Conservation (phyloP, 2,113 vertebrate genomes). For the Urocynchramus pylzowi region DNA sequence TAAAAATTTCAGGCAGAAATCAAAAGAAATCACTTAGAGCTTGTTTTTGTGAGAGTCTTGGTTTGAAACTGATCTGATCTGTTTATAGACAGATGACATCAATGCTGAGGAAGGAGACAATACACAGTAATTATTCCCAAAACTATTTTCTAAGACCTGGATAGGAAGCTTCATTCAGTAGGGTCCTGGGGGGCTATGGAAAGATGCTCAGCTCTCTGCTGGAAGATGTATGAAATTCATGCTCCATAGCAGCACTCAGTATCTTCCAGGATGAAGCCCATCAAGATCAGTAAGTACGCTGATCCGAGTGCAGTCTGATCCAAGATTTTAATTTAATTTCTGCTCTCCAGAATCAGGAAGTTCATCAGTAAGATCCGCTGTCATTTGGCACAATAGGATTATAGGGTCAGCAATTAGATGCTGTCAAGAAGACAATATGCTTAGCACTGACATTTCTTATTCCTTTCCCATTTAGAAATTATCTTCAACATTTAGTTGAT, state of each 20-base stretch:
- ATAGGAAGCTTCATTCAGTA: neutral
- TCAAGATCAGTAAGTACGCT: constrained; percentile 37
- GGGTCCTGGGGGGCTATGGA: neutral
- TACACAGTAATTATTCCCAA: constrained; percentile 56
- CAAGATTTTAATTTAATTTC: constrained; percentile 71
- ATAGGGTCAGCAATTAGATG: constrained; percentile 68
- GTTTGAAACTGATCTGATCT: constrained; percentile 58
- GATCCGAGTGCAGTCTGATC: constrained; percentile 23
- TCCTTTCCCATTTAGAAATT: constrained; percentile 45
- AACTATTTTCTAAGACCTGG: constrained; percentile 46
- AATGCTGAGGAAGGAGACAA: constrained; percentile 61
- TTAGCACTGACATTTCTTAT: constrained; percentile 53
- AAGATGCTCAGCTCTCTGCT: neutral
- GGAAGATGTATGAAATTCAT: neutral
- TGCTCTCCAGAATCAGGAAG: constrained; percentile 68
- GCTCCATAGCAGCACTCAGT: neutral
- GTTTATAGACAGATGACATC: constrained; percentile 61
- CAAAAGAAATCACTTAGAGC: neutral
- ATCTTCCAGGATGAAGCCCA: neutral
- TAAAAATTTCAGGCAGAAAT: neutral
- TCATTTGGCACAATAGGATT: constrained; percentile 69
- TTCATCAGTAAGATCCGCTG: constrained; percentile 68
- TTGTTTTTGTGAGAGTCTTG: constrained; percentile 50
- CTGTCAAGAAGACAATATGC: constrained; percentile 63
- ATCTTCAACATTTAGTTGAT: neutral